Evolutionary conservation across 1,140 invertebrate genomes (phyloP), one percentile per base, ranked within the genome.

Genomic region (Gyrodactylus bullatarudis): DNA sequence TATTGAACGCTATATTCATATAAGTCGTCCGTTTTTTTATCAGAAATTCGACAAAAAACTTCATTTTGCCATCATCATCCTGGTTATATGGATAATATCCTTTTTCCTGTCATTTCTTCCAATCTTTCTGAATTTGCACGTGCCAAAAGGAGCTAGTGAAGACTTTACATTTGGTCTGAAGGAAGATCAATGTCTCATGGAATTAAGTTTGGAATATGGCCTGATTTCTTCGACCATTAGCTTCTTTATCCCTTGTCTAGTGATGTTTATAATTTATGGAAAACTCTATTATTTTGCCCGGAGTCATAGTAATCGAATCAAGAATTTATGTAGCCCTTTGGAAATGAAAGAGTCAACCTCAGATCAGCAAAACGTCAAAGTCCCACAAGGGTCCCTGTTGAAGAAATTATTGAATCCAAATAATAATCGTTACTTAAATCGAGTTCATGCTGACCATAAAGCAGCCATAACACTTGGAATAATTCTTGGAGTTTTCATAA

Each of bases 71-170:
- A 81, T 87, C 68, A 89, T 89, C 78, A 87, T 93, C 69, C 84
- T 86, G 68, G 80, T 88, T 21, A 89, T 92, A 26, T 92, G 90
- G 90, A 81, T 89, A 75, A 86, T 86, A 27, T 88, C 89, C 0
- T 88, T 87, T 2, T 89, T 88, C 78, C 90, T 92, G 75, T 89
- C 88, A 69, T 81, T 92, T 74, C 88, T 89, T 20, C 88, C 89
- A 0, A 83, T 91, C 68, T 23, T 21, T 23, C 23, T 69, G 20
- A 21, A 23, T 69, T 23, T 20, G 20, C 68, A 69, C 23, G 20
- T 69, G 21, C 23, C 68, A 2, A 54, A 54, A n/a, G 34, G 34
- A 16, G 8, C 8, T 8, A 54, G 8, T 8, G 34, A n/a, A 54
- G 21, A 69, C 21, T 69, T 69, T 16, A 69, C 68, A 2, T 20